A percentile compares a stretch with the other conserved stretches of the same genome.
These are phyloP conservation scores for Xiphorhynchus elegans DNA, from an alignment of 2,113 vertebrate genomes.

Conservation along the genomic window DNA sequence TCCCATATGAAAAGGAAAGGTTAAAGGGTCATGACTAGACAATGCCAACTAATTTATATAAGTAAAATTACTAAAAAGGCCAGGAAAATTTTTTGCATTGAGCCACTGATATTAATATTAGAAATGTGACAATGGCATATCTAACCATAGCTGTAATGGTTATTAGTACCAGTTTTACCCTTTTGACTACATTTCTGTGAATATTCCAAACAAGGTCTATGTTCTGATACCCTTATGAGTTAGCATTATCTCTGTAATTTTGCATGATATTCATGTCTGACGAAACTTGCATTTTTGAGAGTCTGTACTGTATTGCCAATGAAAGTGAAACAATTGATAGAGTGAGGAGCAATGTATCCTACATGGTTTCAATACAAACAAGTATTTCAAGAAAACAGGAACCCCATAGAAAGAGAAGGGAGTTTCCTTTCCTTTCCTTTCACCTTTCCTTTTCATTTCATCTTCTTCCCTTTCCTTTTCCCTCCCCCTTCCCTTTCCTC, in stretches of 20 bases:
- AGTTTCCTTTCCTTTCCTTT: neutral
- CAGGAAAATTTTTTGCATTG: neutral
- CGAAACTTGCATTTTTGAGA: neutral
- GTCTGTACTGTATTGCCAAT: neutral
- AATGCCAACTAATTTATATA: neutral
- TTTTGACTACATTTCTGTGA: neutral
- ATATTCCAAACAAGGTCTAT: neutral
- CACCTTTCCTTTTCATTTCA: too few species aligned
- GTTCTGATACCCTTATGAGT: neutral
- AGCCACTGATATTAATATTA: neutral
- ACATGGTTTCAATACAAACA: neutral
- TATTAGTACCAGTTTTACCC: rapidly evolving
- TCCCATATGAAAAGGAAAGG: neutral
- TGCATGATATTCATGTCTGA: neutral
- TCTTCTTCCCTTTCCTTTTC: too few species aligned
- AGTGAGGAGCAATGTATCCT: neutral
- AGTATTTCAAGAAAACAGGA: neutral
- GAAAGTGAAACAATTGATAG: neutral
- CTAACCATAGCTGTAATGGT: neutral
- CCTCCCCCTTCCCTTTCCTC: neutral
- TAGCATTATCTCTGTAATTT: neutral
- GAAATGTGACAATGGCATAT: neutral
- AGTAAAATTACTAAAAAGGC: neutral
- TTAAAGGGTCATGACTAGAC: neutral
- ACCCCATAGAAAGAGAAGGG: rapidly evolving